Evolutionary conservation across 2,797 vertebrate species (phyloP), one percentile per base, ranked within the genome.

Genomic region (Sebastes taczanowskii): DNA sequence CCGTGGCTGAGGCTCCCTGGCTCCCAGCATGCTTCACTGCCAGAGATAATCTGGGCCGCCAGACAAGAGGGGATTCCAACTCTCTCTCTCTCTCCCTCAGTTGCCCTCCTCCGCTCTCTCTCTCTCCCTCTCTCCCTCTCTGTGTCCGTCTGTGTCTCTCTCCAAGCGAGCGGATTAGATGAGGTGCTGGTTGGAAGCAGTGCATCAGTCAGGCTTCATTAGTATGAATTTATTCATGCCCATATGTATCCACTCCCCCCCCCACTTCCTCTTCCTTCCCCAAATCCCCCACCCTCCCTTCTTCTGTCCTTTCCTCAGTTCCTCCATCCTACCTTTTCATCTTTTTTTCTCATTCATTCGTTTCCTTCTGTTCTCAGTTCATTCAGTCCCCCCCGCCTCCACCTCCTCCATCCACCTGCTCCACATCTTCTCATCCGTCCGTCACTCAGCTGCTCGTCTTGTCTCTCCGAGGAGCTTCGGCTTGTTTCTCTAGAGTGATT

Each of bases 141-240:
- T 76, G 8, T 83, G 71, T 81, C 78, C 66, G 34, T 88, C 65
- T 81, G 78, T 81, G 74, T 86, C 82, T 89, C 88, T 93, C 82
- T 86, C 61, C 76, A 84, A 69, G 78, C 64, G 88, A 92, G 90
- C 67, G 76, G 93, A 94, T 91, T 92, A 93, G 89, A 91, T 74
- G 84, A 92, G 93, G 95, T 94, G 93, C 93, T 95, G 93, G 90
- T 94, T 91, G 91, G 94, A 93, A 92, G 91, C 82, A 80, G 82
- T 83, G 90, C 91, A 93, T 94, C 92, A 92, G 90, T 95, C 94
- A 95, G 90, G 90, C 91, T 94, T 94, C 89, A 95, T 96, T 95
- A 95, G 88, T 89, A 95, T 95, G 94, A 95, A 96, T 96, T 91
- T 95, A 95, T 96, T 94, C 94, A 93, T 86, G 86, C 86, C 92